Evolutionary conservation across 2,797 vertebrate species (phyloP).

Genomic region (Coregonus ussuriensis): DNA sequence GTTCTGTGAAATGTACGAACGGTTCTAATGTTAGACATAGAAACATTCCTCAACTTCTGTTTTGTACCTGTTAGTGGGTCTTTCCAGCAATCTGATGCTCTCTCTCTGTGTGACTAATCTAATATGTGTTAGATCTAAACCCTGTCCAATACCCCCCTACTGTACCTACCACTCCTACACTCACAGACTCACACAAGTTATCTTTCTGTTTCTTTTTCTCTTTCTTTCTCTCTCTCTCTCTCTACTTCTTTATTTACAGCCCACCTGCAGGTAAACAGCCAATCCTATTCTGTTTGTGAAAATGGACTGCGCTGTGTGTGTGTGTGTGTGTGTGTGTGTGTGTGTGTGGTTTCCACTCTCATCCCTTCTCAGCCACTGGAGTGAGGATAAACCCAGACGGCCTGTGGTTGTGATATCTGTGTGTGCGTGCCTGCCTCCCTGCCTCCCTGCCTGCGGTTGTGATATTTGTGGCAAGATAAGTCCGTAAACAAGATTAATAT

Average conservation of each 20-base stretch:
- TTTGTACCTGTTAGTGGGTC: background rate
- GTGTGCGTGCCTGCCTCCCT: constrained; percentile 32
- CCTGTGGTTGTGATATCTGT: constrained; percentile 2
- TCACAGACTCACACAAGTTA: background rate
- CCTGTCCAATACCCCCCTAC: background rate
- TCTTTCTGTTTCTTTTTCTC: background rate
- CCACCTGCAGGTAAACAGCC: constrained; percentile 10
- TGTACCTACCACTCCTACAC: background rate
- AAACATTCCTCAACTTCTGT: too few relatives aligned
- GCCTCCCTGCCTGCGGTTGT: constrained; percentile 67
- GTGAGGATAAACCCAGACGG: background rate
- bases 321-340: constrained; percentile 19
- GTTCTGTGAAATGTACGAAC: too few relatives aligned
- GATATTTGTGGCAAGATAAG: constrained; percentile 96
- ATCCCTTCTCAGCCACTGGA: constrained; percentile 9
- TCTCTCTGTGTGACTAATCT: constrained; percentile 5
- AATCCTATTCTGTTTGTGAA: background rate
- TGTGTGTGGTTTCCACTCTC: constrained; percentile 23
- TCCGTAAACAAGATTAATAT: constrained; percentile 99
- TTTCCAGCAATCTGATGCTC: background rate
- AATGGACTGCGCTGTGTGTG: background rate
- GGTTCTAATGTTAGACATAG: too few relatives aligned
- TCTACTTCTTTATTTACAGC: background rate
- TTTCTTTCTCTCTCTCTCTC: background rate
- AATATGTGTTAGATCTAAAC: background rate